Evolutionary conservation across 2,797 vertebrate genomes (phyloP), one percentile per base, ranked within the genome.

Genomic region (Macroramphosus scolopax): DNA sequence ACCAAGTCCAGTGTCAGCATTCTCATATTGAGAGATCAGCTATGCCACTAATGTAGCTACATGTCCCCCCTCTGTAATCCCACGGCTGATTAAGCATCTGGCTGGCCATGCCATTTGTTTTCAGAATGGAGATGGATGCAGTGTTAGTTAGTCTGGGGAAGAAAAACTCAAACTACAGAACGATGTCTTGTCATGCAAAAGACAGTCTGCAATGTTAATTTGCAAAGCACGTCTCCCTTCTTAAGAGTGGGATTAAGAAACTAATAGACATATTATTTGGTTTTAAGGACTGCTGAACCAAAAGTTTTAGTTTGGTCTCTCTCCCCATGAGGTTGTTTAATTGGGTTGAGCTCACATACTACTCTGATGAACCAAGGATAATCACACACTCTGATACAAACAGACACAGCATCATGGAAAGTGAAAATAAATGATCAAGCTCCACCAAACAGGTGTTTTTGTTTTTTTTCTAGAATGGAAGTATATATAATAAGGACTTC

Each of bases 21-120:
- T 98, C 96, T 98, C 96, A 98, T 98, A 98, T 98, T 98, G 96
- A 98, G 95, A 98, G 94, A 95, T 97, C 91, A 92, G 93, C 94
- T 95, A 95, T 96, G 95, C 93, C 97, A 95, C 92, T 93, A 92
- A 92, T 96, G 87, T 94, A 96, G 92, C 93, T 67, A 69, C 70
- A 64, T 24, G 40, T 39, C 45, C 66, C 72, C 73, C 62, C 51
- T 63, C 68, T 64, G 56, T 70, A 46, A 70, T 67, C 75, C 75
- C 70, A 66, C 29, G 41, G 71, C 70, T 45, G 62, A 69, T 57
- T 25, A 52, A 30, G 14, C 29, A 37, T 70, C 66, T 42, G 41
- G 72, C 67, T 46, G 68, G 60, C 77, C 65, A 53, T 45, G 13
- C 72, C 73, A 70, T 81, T 85, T 81, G 77, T 77, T 87, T 91